phyloP scores from a whole-genome alignment of 1,140 invertebrate species.

The Epicauta chinensis region DNA sequence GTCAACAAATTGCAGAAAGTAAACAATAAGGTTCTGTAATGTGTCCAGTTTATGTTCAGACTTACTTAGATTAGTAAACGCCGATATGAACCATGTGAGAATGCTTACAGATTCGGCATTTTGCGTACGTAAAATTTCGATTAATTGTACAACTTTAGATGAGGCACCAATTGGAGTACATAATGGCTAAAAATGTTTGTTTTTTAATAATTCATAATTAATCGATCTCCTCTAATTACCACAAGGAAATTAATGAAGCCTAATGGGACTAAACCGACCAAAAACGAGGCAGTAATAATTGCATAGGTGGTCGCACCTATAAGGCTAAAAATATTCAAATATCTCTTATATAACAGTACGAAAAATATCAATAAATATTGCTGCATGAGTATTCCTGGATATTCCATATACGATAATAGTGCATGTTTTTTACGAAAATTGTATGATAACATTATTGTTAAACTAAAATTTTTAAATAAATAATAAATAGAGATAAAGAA shows the following conservation, averaged over 20 bases:
- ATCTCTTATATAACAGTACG: conserved; percentile 54
- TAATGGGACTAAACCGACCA: conserved; percentile 49
- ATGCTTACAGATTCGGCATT: conserved; percentile 60
- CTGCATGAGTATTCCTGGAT: conserved; percentile 63
- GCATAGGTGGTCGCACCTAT: conserved; percentile 46
- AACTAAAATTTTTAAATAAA: conserved; percentile 49
- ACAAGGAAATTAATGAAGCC: conserved; percentile 50
- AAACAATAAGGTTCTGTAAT: too few relatives aligned
- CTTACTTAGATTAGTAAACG: conserved; percentile 61
- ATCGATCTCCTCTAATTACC: conserved; percentile 47
- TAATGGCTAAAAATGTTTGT: conserved; percentile 47
- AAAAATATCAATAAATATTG: conserved; percentile 59
- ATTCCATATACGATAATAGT: conserved; percentile 64
- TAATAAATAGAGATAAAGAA: conserved; percentile 29
- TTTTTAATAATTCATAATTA: conserved; percentile 9
- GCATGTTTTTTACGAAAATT: conserved; percentile 62
- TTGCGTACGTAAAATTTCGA: conserved; percentile 53
- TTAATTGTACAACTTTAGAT: conserved; percentile 60
- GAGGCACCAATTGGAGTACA: conserved; percentile 64
- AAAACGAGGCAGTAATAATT: conserved; percentile 44
- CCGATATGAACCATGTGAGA: conserved; percentile 62
- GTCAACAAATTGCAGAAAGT: too few relatives aligned
- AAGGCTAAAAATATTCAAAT: conserved; percentile 43
- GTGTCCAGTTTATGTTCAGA: too few relatives aligned
- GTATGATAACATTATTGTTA: conserved; percentile 62